Evolutionary conservation across 2,797 vertebrate genomes (phyloP).

Genomic region (Acipenser ruthenus): DNA sequence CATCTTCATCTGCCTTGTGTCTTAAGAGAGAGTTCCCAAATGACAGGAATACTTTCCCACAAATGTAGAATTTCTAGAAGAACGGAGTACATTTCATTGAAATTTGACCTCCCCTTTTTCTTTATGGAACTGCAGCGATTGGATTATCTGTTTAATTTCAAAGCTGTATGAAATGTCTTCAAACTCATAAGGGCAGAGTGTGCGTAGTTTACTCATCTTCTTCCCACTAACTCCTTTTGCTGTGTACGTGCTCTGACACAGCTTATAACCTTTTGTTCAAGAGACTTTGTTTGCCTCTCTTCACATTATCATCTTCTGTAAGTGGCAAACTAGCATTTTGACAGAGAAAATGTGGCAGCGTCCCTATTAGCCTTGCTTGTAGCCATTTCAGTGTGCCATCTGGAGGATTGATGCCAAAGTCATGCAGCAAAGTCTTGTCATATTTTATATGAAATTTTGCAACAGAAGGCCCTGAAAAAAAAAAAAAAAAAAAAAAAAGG

Average conservation of each 20-base stretch:
- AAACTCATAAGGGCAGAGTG: not conserved
- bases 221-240: not conserved
- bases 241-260: slow-evolving; percentile 47
- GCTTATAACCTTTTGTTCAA: slow-evolving; percentile 56
- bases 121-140: slow-evolving; percentile 39
- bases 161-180: slow-evolving; percentile 42
- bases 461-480: slow-evolving; percentile 34
- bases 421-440: slow-evolving; percentile 50
- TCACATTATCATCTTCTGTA: slow-evolving; percentile 51
- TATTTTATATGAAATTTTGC: slow-evolving; percentile 51
- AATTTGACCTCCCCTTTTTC: not conserved
- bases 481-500: slow-evolving; percentile 36
- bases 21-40: too few relatives aligned
- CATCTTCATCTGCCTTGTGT: too few relatives aligned
- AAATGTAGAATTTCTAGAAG: not conserved
- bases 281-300: slow-evolving; percentile 59
- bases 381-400: slow-evolving; percentile 55
- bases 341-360: slow-evolving; percentile 55
- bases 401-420: slow-evolving; percentile 45
- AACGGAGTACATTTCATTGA: too few relatives aligned
- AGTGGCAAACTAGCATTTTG: slow-evolving; percentile 57
- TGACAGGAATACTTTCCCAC: too few relatives aligned
- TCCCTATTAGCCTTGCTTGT: slow-evolving; percentile 50
- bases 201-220: not conserved
- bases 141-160: slow-evolving; percentile 36